Evolutionary conservation across 1,140 invertebrate genomes (phyloP).

Genomic region (Euwallacea similis): DNA sequence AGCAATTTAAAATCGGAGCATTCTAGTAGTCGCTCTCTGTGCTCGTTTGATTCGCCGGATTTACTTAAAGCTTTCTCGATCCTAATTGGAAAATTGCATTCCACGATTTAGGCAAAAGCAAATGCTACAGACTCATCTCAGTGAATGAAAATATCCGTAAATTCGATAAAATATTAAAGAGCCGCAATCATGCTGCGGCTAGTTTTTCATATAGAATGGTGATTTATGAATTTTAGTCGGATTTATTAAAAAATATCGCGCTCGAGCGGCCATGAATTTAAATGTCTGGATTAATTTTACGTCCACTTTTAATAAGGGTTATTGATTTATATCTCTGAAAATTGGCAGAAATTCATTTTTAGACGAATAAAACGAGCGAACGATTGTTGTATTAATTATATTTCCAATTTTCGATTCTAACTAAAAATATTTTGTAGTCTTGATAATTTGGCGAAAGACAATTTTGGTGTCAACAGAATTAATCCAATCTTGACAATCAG

Average conservation of each 20-base stretch:
- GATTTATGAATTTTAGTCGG: slow-evolving; percentile 14
- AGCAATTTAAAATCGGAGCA: too few species aligned
- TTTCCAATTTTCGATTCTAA: too few species aligned
- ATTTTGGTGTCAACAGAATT: too few species aligned
- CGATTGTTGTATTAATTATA: not conserved
- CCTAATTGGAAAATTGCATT: too few species aligned
- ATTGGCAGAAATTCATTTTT: not conserved
- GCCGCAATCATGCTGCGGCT: not conserved
- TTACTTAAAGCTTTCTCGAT: too few species aligned
- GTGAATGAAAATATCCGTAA: not conserved
- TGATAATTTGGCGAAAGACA: too few species aligned
- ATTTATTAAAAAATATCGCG: slow-evolving; percentile 23
- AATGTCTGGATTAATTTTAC: slow-evolving; percentile 17
- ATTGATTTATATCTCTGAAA: slow-evolving; percentile 10
- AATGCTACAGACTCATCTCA: too few species aligned
- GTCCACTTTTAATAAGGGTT: not conserved
- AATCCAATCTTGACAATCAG: too few species aligned
- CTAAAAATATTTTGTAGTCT: too few species aligned
- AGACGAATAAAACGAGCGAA: not conserved
- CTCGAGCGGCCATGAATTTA: slow-evolving; percentile 5
- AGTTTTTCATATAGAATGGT: slow-evolving; percentile 3
- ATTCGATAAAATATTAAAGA: slow-evolving; percentile 3
- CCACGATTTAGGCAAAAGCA: too few species aligned
- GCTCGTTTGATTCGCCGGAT: too few species aligned
- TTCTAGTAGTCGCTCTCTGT: too few species aligned